Conservation (phyloP, 2,797 vertebrate species). For the Crypturellus tataupa region DNA sequence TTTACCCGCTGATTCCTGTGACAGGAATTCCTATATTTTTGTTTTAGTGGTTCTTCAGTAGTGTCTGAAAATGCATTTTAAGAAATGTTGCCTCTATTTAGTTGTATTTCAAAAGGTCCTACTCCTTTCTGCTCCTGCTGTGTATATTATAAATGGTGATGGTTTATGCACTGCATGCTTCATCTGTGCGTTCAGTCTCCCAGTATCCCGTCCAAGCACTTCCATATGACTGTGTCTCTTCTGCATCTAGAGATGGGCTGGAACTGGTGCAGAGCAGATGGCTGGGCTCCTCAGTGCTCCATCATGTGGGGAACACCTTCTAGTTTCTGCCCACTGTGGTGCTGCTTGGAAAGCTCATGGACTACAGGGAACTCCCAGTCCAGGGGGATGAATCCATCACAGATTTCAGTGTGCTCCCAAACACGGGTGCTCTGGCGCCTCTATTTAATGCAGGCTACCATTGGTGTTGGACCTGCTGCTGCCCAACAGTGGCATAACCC, state of each 20-base stretch:
- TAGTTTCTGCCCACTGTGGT: neutral
- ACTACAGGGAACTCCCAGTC: too few species aligned
- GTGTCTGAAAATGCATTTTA: neutral
- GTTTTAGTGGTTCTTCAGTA: neutral
- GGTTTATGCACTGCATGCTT: neutral
- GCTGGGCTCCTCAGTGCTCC: neutral
- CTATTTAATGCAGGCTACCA: neutral
- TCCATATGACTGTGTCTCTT: neutral
- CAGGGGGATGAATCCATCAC: neutral
- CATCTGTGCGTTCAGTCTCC: rapidly evolving
- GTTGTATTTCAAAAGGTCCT: neutral
- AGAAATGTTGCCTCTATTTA: neutral
- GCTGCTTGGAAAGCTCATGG: rapidly evolving
- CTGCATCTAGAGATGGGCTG: neutral
- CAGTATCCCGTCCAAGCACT: neutral
- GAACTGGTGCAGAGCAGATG: neutral
- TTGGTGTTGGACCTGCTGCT: neutral
- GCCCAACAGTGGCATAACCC: neutral
- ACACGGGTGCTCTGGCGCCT: neutral
- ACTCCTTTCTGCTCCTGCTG: neutral
- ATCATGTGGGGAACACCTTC: neutral
- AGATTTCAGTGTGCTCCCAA: neutral
- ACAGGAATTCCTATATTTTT: neutral
- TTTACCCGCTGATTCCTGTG: neutral
- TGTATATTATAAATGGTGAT: neutral